Percentiles rank a stretch among this genome's conserved stretches.
Evolutionary conservation across 1,140 invertebrate species (phyloP).

Genomic region (Plodia interpunctella): DNA sequence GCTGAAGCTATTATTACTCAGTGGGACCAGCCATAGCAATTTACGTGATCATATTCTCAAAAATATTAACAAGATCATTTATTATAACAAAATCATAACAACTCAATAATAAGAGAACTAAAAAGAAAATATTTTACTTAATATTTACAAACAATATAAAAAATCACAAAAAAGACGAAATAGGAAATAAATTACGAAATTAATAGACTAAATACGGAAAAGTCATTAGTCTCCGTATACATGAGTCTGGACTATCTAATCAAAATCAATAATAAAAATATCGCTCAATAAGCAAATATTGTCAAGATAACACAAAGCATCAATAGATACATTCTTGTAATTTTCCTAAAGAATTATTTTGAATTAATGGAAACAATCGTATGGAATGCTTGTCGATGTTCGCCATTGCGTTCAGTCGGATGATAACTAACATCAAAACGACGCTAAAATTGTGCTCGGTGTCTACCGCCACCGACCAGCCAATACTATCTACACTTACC

Average conservation of each 20-base stretch:
- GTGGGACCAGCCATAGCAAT: conserved; percentile 49
- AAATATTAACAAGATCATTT: not conserved
- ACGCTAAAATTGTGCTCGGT: conserved; percentile 39
- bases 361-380: conserved; percentile 4
- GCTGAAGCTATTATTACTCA: conserved; percentile 45
- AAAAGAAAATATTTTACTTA: too few species aligned
- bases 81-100: not conserved
- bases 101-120: not conserved
- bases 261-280: too few species aligned
- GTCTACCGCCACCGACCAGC: not conserved
- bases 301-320: too few species aligned
- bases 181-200: too few species aligned
- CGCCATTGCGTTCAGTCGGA: not conserved
- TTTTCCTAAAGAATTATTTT: not conserved
- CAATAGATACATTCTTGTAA: not conserved
- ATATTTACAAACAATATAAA: too few species aligned
- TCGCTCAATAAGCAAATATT: too few species aligned
- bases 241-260: too few species aligned
- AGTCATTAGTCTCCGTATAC: too few species aligned
- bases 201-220: too few species aligned
- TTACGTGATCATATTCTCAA: conserved; percentile 16
- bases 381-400: conserved; percentile 14
- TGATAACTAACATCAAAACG: conserved; percentile 28
- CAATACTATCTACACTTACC: not conserved
- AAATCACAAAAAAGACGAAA: too few species aligned